Evolutionary conservation across 92 coral and sea anemone species (phyloP), one percentile per base, ranked within the genome.

Genomic region (Bergia puertoricense): DNA sequence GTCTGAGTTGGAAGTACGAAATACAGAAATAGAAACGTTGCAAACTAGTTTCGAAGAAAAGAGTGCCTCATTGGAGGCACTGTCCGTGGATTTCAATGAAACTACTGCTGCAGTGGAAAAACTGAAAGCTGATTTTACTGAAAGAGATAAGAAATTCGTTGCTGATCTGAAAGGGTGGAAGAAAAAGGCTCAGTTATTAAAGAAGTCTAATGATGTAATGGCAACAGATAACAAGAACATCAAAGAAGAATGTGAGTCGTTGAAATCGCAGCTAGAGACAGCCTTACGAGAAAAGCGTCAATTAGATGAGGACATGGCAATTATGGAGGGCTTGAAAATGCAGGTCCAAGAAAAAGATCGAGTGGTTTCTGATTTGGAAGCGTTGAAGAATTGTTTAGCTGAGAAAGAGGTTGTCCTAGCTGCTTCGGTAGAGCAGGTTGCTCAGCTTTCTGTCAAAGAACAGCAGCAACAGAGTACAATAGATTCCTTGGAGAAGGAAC

Each of bases 161-260:
- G 81, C 93, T 39, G 94, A 91, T 81, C 85, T 93, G 62, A 91
- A 89, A 30, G 89, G 89, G 20, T 89, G 92, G 92, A 94, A 90
- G 89, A 95, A 93, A 76, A 92, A 92, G 56, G 94, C 96, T 5
- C 92, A 93, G 59, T 86, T 88, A 8, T 81, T 96, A 16, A 94
- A 92, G 89, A 94, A 92, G 79, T 86, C 93, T 0, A 85, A 84
- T 62, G 97, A 95, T 46, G 73, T 74, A 44, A 77, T 95, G 40
- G 79, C 79, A 57, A 83, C 92, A 76, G 99, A 96, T 68, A 95
- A 91, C 43, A 91, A 86, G 23, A 91, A 78, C 43, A 36, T 77
- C 74, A 93, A 91, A 85, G 94, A 91, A 30, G 92, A 91, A 67
- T 83, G 91, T 40, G 94, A 88, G 30, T 42, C 56, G 1, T 51